phyloP scores from a whole-genome alignment of 2,113 vertebrate genomes.

The Calyptomena viridis region DNA sequence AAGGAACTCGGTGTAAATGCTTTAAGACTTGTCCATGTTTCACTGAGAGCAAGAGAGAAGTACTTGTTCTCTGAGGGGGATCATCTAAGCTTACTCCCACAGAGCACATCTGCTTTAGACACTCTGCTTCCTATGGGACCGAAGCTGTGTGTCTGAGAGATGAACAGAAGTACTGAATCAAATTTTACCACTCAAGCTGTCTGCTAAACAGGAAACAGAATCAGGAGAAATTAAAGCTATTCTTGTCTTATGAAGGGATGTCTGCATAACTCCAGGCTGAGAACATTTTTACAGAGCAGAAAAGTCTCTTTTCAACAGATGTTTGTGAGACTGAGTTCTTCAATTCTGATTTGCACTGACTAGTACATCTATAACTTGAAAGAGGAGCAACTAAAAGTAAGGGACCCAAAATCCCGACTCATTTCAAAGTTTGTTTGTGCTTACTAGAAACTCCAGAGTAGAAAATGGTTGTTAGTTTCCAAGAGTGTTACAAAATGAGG shows the following conservation, averaged over 20 bases:
- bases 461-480: background rate
- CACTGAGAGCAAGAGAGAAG: background rate
- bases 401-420: background rate
- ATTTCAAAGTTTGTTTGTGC: background rate
- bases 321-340: background rate
- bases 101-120: background rate
- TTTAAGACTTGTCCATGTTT: constrained; percentile 15
- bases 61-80: background rate
- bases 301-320: background rate
- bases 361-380: background rate
- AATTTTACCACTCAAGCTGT: background rate
- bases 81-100: background rate
- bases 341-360: background rate
- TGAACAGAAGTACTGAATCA: background rate
- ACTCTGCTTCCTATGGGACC: background rate
- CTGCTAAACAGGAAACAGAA: background rate
- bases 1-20: constrained; percentile 28
- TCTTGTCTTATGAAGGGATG: background rate
- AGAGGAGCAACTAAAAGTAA: background rate
- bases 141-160: background rate
- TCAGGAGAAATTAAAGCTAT: background rate
- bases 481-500: background rate
- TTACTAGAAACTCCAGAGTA: background rate
- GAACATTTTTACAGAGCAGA: constrained; percentile 2
- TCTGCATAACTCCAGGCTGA: constrained; percentile 28